These are phyloP conservation scores for Nannospalax galili DNA, from an alignment of 2,113 vertebrate species.

Conservation along the genomic window DNA sequence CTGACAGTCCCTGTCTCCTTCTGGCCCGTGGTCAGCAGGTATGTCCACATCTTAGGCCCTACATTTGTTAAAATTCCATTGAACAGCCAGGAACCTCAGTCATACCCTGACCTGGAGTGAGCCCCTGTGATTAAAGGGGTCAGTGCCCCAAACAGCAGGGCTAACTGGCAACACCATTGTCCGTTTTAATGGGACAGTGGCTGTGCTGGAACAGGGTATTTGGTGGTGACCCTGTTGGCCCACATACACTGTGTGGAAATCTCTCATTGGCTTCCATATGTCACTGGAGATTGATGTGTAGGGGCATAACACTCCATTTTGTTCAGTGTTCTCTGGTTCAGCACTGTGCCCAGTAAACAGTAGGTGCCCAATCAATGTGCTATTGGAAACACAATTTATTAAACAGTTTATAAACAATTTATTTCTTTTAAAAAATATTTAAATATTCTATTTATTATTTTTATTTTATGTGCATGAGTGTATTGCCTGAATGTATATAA, in stretches of 20 bases:
- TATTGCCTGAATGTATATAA: no score
- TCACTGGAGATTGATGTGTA: background rate
- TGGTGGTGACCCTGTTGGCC: background rate
- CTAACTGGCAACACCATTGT: background rate
- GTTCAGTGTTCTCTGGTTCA: background rate
- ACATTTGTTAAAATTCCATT: background rate
- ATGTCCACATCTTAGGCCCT: background rate
- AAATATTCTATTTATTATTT: no score
- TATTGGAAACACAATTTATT: background rate
- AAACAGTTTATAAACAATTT: no score
- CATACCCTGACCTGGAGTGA: background rate
- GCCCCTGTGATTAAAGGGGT: background rate
- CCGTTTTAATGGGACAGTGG: background rate
- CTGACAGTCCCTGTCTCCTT: background rate
- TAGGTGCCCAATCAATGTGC: background rate
- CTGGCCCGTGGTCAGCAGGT: background rate
- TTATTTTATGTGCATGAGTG: background rate
- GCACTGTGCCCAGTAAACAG: background rate
- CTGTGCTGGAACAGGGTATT: background rate
- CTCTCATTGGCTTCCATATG: background rate
- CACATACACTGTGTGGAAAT: background rate
- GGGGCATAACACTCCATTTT: background rate
- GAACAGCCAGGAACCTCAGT: background rate
- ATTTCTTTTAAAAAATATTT: background rate
- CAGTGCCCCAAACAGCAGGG: background rate